phyloP scores from a whole-genome alignment of 2,113 vertebrate genomes.

The Narcine bancroftii region DNA sequence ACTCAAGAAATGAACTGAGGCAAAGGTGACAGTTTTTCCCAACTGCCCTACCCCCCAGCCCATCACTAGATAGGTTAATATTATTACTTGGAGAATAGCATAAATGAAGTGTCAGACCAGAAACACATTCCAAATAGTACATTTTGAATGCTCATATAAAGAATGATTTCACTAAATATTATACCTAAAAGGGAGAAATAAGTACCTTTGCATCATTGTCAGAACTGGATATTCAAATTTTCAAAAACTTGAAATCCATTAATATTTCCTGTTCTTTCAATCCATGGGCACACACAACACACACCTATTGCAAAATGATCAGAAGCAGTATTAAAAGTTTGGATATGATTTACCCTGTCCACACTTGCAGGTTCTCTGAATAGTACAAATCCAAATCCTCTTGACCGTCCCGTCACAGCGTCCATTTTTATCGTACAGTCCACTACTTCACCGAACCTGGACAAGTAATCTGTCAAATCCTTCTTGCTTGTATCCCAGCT shows the following conservation, averaged over 20 bases:
- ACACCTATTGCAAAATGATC: neutral
- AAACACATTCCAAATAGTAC: neutral
- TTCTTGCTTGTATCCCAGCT: constrained; percentile 89
- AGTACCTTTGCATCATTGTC: neutral
- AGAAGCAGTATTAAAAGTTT: neutral
- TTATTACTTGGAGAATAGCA: neutral
- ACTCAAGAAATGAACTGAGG: neutral
- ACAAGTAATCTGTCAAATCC: constrained; percentile 77
- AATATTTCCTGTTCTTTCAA: neutral
- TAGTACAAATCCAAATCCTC: constrained; percentile 79
- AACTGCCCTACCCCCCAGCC: neutral
- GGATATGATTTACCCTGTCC: constrained; percentile 59
- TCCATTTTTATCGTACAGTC: constrained; percentile 85
- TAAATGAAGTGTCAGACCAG: neutral
- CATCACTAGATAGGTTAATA: neutral
- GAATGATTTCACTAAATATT: neutral
- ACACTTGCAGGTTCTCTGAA: constrained; percentile 79
- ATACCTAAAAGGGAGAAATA: neutral
- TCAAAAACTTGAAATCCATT: constrained; percentile 14
- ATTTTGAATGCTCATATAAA: neutral
- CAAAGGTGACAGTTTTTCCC: neutral
- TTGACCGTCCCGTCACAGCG: constrained; percentile 71
- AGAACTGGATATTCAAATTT: constrained; percentile 22
- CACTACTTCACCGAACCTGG: constrained; percentile 77
- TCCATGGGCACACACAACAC: neutral